Percentiles rank a stretch among this genome's conserved stretches.
Evolutionary conservation across 1,140 invertebrate genomes (phyloP).

Genomic region (Hycleus cichorii): DNA sequence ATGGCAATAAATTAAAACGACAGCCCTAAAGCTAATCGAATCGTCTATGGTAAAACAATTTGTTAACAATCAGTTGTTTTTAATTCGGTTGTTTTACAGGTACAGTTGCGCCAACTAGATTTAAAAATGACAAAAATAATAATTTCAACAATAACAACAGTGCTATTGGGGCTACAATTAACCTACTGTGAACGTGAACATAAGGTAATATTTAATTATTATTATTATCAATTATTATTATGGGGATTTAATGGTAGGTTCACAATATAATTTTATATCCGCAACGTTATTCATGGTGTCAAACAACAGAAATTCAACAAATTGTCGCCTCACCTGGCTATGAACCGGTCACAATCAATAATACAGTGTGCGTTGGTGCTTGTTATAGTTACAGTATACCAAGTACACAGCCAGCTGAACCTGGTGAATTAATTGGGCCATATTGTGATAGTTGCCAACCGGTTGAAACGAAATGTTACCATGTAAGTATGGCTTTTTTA

Average conservation of each 20-base stretch:
- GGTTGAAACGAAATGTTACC: slow-evolving; percentile 53
- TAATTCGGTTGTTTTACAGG: not conserved
- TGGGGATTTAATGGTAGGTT: slow-evolving; percentile 42
- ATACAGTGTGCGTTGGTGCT: slow-evolving; percentile 61
- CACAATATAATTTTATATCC: slow-evolving; percentile 62
- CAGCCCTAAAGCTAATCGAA: not conserved
- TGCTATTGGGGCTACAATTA: not conserved
- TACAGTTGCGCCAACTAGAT: not conserved
- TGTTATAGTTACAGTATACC: slow-evolving; percentile 65
- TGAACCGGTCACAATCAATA: slow-evolving; percentile 55
- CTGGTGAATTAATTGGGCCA: slow-evolving; percentile 56
- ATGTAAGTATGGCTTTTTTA: slow-evolving; percentile 40
- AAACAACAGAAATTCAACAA: slow-evolving; percentile 58
- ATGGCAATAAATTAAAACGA: not conserved
- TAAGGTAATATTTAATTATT: not conserved
- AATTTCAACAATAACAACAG: not conserved
- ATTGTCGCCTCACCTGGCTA: slow-evolving; percentile 55
- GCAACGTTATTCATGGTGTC: slow-evolving; percentile 63
- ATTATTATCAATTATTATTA: not conserved
- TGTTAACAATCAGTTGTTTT: too few relatives aligned
- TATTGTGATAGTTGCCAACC: slow-evolving; percentile 65
- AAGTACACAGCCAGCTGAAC: slow-evolving; percentile 55
- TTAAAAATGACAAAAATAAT: not conserved
- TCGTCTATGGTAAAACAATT: not conserved
- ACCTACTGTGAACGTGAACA: not conserved